A percentile compares a stretch with the other conserved stretches of the same genome.
Evolutionary conservation across 2,797 vertebrate genomes (phyloP).

Genomic region (Echiichthys vipera): DNA sequence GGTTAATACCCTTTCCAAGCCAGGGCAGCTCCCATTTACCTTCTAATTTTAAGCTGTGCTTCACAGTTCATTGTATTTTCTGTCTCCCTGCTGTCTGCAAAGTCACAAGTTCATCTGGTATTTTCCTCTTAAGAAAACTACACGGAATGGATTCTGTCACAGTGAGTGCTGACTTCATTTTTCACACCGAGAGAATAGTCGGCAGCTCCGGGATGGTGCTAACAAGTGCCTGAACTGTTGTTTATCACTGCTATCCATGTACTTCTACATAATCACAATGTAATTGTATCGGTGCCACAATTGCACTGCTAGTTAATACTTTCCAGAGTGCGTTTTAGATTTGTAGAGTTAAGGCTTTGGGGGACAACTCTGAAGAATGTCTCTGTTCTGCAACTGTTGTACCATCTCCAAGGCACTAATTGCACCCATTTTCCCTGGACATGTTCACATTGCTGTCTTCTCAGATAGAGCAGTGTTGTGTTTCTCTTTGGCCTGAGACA

Average conservation of each 20-base stretch:
- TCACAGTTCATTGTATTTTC: constrained; percentile 48
- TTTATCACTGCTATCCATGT: constrained; percentile 39
- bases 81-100: constrained; percentile 39
- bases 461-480: constrained; percentile 52
- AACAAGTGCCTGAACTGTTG: constrained; percentile 40
- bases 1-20: background rate
- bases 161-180: constrained; percentile 46
- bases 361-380: constrained; percentile 60
- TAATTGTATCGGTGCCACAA: constrained; percentile 28
- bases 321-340: constrained; percentile 41
- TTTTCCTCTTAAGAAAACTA: constrained; percentile 47
- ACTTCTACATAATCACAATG: constrained; percentile 40
- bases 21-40: constrained; percentile 1
- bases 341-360: constrained; percentile 41
- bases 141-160: constrained; percentile 61
- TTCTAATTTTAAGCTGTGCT: constrained; percentile 43
- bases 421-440: constrained; percentile 65
- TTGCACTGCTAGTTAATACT: constrained; percentile 35
- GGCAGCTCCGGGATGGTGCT: constrained; percentile 28
- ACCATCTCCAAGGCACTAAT: constrained; percentile 62
- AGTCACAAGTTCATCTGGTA: constrained; percentile 30
- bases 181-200: constrained; percentile 24
- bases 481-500: constrained; percentile 49
- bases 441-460: constrained; percentile 57
- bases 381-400: constrained; percentile 52